Evolutionary conservation across 23 tunicate genomes (phyloP), one percentile per base, ranked within the genome.

Genomic region (Botrylloides violaceus): DNA sequence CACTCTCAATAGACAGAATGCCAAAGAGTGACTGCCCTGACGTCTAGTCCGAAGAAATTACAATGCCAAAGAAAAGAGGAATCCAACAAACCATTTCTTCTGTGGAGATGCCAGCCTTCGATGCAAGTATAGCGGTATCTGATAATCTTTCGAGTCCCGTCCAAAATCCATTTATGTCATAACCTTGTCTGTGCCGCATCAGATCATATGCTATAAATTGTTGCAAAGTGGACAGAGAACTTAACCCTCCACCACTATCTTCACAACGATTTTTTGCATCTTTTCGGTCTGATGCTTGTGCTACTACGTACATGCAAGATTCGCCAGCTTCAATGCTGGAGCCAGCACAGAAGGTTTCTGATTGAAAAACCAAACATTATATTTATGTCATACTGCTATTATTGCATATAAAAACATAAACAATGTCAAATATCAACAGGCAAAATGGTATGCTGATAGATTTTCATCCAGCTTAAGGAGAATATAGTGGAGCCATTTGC

Each of bases 291-390:
- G 15, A 43, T 15, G 53, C 12, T 7, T 15, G 53, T 7, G 9
- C 15, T 9, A 43, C 53, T 9, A 15, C 15, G 18, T 28, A 55
- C 28, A 36, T 47, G 50, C 83, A 78, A 36, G 49, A 65, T 70
- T 78, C 83, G 0, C 83, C 83, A 24, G 66, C 72, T 70, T 78
- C 76, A 55, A 30, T 64, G 36, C 48, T 60, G 6, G 73, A 30
- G 3, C 12, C 23, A 43, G 23, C 36, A 60, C 81, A 77, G 15
- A 12, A 7, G 23, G 26, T 27, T 25, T 58, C 81, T 77, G 72
- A 15, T n/a, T n/a, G n/a, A n/a, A n/a, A n/a, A n/a, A n/a, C n/a
- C n/a, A n/a, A n/a, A n/a, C n/a, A n/a, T n/a, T n/a, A n/a, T n/a
- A n/a, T n/a, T n/a, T n/a, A n/a, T n/a, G n/a, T n/a, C n/a, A n/a